phyloP scores from a whole-genome alignment of 2,888 invertebrate genomes.

The Steromphala cineraria region DNA sequence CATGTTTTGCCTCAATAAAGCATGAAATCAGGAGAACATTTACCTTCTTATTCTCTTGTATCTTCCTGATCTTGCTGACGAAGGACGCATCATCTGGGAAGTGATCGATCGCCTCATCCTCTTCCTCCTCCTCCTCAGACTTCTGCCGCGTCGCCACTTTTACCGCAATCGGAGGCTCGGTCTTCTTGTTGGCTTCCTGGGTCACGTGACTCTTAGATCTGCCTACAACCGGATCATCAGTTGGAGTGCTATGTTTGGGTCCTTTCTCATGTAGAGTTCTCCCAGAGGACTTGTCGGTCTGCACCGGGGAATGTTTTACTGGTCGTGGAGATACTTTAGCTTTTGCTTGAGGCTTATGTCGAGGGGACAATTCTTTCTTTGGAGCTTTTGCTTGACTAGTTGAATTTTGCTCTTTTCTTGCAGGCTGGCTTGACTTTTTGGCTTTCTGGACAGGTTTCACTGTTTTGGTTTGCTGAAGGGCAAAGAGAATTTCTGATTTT shows the following conservation, averaged over 20 bases:
- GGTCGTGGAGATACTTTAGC: neutral
- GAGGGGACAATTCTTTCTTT: neutral
- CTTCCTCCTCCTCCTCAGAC: neutral
- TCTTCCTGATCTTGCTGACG: conserved; percentile 48
- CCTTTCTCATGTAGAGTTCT: neutral
- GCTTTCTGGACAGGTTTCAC: neutral
- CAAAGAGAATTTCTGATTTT: neutral
- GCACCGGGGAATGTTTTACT: neutral
- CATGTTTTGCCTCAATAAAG: neutral
- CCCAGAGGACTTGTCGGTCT: no score
- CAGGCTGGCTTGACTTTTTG: neutral
- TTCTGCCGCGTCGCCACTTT: neutral
- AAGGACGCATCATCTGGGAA: conserved; percentile 62
- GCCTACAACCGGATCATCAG: neutral
- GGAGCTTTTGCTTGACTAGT: neutral
- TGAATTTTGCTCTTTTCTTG: neutral
- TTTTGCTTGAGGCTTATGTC: neutral
- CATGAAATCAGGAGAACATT: neutral
- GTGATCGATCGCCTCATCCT: conserved; percentile 32
- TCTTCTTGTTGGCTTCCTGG: neutral
- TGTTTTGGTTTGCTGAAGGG: neutral
- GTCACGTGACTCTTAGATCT: neutral
- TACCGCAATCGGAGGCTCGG: neutral
- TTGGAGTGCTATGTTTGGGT: neutral
- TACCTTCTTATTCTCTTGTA: conserved; percentile 57